Percentiles rank a stretch among this genome's conserved stretches.
These are phyloP conservation scores for Syrrhaptes paradoxus DNA, from an alignment of 2,113 vertebrate species.

Conservation along the genomic window DNA sequence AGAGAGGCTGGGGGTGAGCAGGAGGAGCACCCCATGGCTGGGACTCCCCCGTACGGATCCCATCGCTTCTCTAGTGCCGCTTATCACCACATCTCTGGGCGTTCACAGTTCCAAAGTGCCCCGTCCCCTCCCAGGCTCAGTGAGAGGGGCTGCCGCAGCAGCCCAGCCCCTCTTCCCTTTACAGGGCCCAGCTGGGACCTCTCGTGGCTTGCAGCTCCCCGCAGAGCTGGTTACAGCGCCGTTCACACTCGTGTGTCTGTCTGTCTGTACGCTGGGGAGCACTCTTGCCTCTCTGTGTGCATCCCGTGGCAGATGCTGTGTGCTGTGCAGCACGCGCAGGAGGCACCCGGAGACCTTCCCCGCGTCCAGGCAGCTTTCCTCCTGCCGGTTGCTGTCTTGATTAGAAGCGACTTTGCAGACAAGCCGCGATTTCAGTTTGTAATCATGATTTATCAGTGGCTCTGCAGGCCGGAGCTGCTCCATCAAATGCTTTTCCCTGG, in stretches of 20 bases:
- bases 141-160: neutral
- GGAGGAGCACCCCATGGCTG: neutral
- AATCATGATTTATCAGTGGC: neutral
- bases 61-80: neutral
- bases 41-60: fast-evolving
- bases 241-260: neutral
- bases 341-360: neutral
- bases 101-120: neutral
- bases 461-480: neutral
- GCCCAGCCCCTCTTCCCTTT: neutral
- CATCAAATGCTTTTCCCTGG: neutral
- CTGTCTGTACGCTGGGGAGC: neutral
- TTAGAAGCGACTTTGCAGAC: neutral
- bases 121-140: neutral
- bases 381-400: fast-evolving
- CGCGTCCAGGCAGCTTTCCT: neutral
- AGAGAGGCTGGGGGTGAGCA: neutral
- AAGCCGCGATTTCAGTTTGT: neutral
- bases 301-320: neutral
- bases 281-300: neutral
- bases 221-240: fast-evolving
- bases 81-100: neutral
- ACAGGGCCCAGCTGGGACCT: neutral
- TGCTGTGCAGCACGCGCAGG: neutral
- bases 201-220: neutral